phyloP scores from a whole-genome alignment of 2,113 vertebrate genomes.

The Periophthalmus modestus region DNA sequence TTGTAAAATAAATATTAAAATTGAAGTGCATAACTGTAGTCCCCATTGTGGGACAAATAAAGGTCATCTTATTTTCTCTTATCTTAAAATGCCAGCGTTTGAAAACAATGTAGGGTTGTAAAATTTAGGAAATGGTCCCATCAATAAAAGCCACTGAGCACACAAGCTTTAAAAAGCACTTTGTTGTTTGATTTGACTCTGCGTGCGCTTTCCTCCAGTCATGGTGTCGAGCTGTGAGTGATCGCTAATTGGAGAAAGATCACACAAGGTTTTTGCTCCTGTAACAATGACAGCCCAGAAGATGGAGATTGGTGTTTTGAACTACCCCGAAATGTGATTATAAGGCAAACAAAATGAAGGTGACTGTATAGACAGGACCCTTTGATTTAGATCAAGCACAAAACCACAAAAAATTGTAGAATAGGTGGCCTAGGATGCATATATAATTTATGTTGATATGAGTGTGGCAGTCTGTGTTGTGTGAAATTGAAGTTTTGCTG shows the following conservation, averaged over 20 bases:
- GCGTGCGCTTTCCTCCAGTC: background rate
- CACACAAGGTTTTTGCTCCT: background rate
- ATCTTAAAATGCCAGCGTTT: too few species aligned
- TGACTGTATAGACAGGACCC: background rate
- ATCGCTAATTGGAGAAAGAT: slow-evolving; percentile 5
- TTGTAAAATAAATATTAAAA: too few species aligned
- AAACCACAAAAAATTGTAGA: background rate
- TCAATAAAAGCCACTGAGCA: background rate
- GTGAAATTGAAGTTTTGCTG: slow-evolving; percentile 14
- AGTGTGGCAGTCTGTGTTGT: slow-evolving; percentile 5
- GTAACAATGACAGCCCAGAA: background rate
- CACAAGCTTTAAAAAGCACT: background rate
- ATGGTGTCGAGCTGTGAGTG: background rate
- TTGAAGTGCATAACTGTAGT: too few species aligned
- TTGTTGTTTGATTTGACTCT: slow-evolving; percentile 5
- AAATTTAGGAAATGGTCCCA: background rate
- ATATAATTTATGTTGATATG: slow-evolving; percentile 17
- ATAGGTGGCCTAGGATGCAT: background rate
- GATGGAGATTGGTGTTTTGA: background rate
- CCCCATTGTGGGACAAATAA: too few species aligned
- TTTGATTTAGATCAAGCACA: slow-evolving; percentile 10
- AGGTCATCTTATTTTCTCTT: too few species aligned
- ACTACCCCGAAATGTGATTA: background rate
- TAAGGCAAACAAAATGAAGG: background rate
- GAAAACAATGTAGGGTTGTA: too few species aligned